Base-by-base conservation (phyloP, 2,113 vertebrate genomes). In the Apistogramma diplotaenia region DNA sequence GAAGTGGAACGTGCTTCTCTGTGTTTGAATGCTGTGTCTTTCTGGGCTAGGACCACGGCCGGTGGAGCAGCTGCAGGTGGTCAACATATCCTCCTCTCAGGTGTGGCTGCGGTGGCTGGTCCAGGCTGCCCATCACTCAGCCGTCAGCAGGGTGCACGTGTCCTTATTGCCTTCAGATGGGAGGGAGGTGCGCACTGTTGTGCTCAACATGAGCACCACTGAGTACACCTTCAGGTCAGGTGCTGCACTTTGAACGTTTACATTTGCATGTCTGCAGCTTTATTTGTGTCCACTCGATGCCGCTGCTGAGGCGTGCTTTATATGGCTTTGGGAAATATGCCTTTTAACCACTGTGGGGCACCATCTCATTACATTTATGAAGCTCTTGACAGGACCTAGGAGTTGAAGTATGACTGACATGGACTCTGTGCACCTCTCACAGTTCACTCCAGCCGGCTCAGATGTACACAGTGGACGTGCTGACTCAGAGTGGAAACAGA, bases 391-490 rank as follows among this genome's bases (percentile, higher is more conserved):
- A 55, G 25, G 1, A 8, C 5, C 8, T 4, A 2, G 3, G 37
- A 21, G 11, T 4, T 3, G 3, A 49, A 21, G 11, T 23, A 12
- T 76, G 74, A 25, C 16, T 71, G 37, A 74, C 27, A 6, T 53
- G 0, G 3, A 11, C 2, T 82, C 10, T 59, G 46, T 79, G 33
- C 73, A 2, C 37, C 13, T 85, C 31, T 75, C 46, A 0, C 93
- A 99, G 98, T 89, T 95, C 96, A 43, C 93, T 99, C 82, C 94
- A 95, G 79, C 97, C 97, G 19, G 97, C 96, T 91, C 96, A 96
- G 87, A 95, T 94, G 87, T 99, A 99, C 82, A 93, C 95, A 1
- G 81, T 97, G 76, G 95, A 96, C 1, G 95, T 96, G 67, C 87
- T 96, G 0, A 96, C 96, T 1, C 96, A 98, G 87, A 98, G 97